These are phyloP conservation scores for Athrips mouffetella DNA, from an alignment of 2,888 invertebrate species.

Conservation along the genomic window DNA sequence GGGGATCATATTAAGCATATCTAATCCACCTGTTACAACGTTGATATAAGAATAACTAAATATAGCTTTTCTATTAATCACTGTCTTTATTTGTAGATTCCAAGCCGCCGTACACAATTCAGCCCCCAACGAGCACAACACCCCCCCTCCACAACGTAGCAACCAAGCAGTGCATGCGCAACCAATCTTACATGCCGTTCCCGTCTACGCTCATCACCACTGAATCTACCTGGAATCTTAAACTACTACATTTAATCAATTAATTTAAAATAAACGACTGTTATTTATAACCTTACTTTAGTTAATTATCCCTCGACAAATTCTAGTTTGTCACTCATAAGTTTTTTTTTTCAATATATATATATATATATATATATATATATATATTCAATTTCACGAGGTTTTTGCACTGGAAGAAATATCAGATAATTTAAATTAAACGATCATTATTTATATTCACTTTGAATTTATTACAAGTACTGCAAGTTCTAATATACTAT, in stretches of 20 bases:
- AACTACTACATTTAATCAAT: slow-evolving; percentile 32
- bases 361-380: no score
- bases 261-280: slow-evolving; percentile 44
- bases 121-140: slow-evolving; percentile 51
- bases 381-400: no score
- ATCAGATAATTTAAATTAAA: no score
- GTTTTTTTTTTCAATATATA: no score
- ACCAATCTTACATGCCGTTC: slow-evolving; percentile 29
- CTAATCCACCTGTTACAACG: no score
- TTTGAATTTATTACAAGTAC: no score
- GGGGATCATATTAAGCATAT: no score
- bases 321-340: no score
- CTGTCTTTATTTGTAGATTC: slow-evolving; percentile 45
- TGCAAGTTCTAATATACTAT: no score
- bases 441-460: no score
- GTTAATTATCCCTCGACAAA: not conserved
- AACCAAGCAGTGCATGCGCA: slow-evolving; percentile 42
- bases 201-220: slow-evolving; percentile 39
- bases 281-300: slow-evolving; percentile 35
- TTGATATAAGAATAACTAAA: not conserved
- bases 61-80: not conserved
- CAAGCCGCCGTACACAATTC: slow-evolving; percentile 70
- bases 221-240: slow-evolving; percentile 29
- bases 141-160: no score
- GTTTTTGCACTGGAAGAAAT: no score